Evolutionary conservation across 2,888 invertebrate genomes (phyloP).

Genomic region (Ellobium chinense): DNA sequence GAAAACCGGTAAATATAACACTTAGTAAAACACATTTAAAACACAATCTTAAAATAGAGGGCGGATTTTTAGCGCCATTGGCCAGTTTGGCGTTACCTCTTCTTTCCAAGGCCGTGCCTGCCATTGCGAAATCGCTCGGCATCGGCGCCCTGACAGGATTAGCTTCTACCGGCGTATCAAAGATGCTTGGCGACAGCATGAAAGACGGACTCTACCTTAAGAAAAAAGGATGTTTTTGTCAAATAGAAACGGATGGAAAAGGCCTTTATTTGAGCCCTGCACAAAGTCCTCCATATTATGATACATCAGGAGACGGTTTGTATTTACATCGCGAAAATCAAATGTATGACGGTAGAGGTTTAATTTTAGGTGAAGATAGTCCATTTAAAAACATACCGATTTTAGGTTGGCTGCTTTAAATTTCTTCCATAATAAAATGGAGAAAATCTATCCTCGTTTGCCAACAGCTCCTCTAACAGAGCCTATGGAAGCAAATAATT

Average conservation of each 20-base stretch:
- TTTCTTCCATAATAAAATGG: neutral
- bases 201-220: constrained; percentile 42
- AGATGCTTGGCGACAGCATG: too few relatives aligned
- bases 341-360: constrained; percentile 41
- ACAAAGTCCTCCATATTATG: too few relatives aligned
- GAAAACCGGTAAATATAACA: constrained; percentile 45
- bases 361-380: constrained; percentile 45
- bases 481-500: neutral
- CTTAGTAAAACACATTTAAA: constrained; percentile 42
- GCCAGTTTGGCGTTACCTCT: constrained; percentile 40
- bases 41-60: constrained; percentile 43
- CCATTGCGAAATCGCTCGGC: constrained; percentile 32
- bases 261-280: constrained; percentile 41
- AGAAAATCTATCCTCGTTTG: neutral
- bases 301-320: constrained; percentile 45
- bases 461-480: neutral
- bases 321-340: constrained; percentile 44
- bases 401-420: neutral
- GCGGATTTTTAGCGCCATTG: constrained; percentile 45
- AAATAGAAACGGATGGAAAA: constrained; percentile 52
- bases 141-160: constrained; percentile 47
- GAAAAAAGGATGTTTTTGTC: constrained; percentile 48
- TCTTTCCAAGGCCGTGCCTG: constrained; percentile 40
- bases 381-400: constrained; percentile 41
- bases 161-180: constrained; percentile 43